Evolutionary conservation across 2,113 vertebrate genomes (phyloP), one percentile per base, ranked within the genome.

Genomic region (Hippocampus mohnikei): DNA sequence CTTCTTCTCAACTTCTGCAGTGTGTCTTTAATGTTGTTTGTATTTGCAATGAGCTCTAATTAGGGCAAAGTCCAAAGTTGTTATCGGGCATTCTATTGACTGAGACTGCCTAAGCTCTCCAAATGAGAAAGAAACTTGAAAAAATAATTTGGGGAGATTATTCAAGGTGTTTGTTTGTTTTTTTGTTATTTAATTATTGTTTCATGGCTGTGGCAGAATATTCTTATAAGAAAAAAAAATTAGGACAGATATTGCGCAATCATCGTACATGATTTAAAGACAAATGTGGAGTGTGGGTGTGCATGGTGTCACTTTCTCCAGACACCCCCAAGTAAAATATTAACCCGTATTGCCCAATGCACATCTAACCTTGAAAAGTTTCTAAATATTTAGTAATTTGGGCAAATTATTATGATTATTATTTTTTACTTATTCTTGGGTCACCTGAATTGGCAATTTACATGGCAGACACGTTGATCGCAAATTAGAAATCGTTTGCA

Each of bases 11-110:
- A 80, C 85, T 77, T 69, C 79, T 78, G 83, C 76, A 73, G 80
- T 83, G 70, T 72, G 71, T 66, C 76, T 64, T 56, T 68, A 79
- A 77, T 50, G 13, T 58, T 33, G 70, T 56, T 73, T 66, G 44
- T 75, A 79, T 85, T 85, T 79, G 72, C 85, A 85, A 72, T 79
- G 65, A 82, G 65, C 77, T 79, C 82, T 88, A 85, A 85, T 87
- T 86, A 82, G 84, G 44, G 76, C 69, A 69, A 69, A 81, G 67
- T 69, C 52, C 66, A 70, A 37, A 46, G 18, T 72, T 70, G 67
- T 56, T 69, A 68, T 72, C 70, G 40, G 82, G 75, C 67, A 60
- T 67, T 60, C 13, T 33, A 27, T 60, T 59, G 56, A 27, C 56
- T 27, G 56, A 29, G 23, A 12, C 23, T 25, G 18, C 55, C 25